Percentiles rank a stretch among this genome's conserved stretches.
Conservation (phyloP, 2,888 invertebrate species). For the Augiades crinisus region DNA sequence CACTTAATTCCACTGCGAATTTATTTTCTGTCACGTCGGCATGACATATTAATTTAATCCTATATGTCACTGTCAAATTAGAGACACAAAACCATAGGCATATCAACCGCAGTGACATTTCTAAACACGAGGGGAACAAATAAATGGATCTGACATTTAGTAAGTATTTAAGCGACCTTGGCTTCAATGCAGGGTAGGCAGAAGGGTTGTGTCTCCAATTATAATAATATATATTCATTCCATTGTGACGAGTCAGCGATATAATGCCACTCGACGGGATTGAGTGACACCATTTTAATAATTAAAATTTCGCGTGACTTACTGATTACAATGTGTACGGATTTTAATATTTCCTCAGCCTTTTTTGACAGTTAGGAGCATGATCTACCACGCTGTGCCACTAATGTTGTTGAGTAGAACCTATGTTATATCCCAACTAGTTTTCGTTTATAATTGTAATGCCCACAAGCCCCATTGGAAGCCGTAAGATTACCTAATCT, state of each 20-base stretch:
- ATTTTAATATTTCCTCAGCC: neutral
- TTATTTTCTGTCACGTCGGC: slow-evolving; percentile 58
- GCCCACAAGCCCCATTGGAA: too few species aligned
- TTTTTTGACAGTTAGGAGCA: too few species aligned
- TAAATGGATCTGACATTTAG: slow-evolving; percentile 75
- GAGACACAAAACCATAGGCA: slow-evolving; percentile 73
- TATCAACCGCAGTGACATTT: slow-evolving; percentile 75
- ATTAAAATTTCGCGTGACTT: slow-evolving; percentile 9
- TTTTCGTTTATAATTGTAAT: too few species aligned
- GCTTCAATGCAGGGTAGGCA: slow-evolving; percentile 55
- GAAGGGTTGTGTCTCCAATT: slow-evolving; percentile 63
- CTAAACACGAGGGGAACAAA: slow-evolving; percentile 73
- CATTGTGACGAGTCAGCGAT: slow-evolving; percentile 43
- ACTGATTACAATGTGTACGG: neutral
- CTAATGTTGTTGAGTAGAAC: neutral
- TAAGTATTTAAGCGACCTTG: slow-evolving; percentile 69
- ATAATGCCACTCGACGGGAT: slow-evolving; percentile 43
- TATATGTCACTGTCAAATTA: slow-evolving; percentile 76
- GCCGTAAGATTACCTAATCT: too few species aligned
- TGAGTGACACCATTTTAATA: slow-evolving; percentile 42
- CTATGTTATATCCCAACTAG: too few species aligned
- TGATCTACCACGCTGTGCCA: too few species aligned
- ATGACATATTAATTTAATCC: slow-evolving; percentile 74
- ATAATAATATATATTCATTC: slow-evolving; percentile 41
- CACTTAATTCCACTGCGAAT: slow-evolving; percentile 54